Evolutionary conservation across 2,113 vertebrate genomes (phyloP).

Genomic region (Chlamydotis undulata): DNA sequence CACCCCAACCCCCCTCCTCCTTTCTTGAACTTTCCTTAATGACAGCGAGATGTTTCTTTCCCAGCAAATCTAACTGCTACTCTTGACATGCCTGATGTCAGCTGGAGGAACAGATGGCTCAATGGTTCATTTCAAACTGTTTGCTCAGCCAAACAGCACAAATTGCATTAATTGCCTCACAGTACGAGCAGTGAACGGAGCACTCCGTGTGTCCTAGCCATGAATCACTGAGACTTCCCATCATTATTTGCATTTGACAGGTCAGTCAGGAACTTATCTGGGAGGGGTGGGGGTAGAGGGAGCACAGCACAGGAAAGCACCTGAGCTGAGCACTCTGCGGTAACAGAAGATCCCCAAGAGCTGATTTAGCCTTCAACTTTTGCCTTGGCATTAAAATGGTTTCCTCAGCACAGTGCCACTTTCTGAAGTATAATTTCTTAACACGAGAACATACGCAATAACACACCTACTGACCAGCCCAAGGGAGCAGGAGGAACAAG

Average conservation of each 20-base stretch:
- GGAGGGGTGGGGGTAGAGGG: not conserved
- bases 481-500: not conserved
- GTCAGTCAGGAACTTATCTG: not conserved
- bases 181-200: not conserved
- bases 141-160: conserved; percentile 59
- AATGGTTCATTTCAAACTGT: conserved; percentile 37
- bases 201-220: not conserved
- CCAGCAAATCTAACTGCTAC: conserved; percentile 24
- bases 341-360: not conserved
- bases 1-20: not conserved
- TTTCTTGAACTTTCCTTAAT: conserved; percentile 12
- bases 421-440: not conserved
- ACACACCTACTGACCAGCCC: not conserved
- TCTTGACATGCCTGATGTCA: conserved; percentile 41
- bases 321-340: not conserved
- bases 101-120: conserved; percentile 70
- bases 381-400: not conserved
- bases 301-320: not conserved
- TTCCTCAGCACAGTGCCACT: not conserved
- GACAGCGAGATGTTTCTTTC: not conserved
- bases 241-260: not conserved
- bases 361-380: not conserved
- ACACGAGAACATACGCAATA: rapidly evolving
- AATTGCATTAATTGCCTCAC: conserved; percentile 57
- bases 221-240: not conserved